These are phyloP conservation scores for Stenodera caucasica DNA, from an alignment of 2,888 invertebrate genomes.

Conservation along the genomic window DNA sequence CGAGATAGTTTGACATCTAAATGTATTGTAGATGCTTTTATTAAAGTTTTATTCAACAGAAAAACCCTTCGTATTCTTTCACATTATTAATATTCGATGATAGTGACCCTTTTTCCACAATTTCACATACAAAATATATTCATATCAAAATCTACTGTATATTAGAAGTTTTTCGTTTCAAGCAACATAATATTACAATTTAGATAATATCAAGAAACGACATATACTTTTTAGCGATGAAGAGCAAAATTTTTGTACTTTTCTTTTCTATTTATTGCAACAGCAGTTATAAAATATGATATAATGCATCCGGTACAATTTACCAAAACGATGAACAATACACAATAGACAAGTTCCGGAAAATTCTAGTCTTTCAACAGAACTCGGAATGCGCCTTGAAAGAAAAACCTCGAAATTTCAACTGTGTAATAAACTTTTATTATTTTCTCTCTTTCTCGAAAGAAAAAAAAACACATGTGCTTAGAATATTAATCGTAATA, in stretches of 20 bases:
- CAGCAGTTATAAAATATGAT: background rate
- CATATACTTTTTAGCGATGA: background rate
- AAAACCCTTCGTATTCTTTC: background rate
- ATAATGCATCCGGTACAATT: conserved; percentile 5
- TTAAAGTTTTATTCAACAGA: background rate
- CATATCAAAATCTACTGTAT: too few relatives aligned
- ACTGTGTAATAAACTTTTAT: background rate
- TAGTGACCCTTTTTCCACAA: conserved; percentile 1
- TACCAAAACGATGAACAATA: conserved; percentile 1
- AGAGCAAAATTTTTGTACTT: background rate
- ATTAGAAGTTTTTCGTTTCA: background rate
- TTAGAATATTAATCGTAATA: too few relatives aligned
- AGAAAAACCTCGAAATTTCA: background rate
- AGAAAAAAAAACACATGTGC: too few relatives aligned
- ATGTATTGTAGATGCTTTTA: conserved; percentile 10
- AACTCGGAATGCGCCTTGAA: background rate
- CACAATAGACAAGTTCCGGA: background rate
- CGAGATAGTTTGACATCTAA: conserved; percentile 24
- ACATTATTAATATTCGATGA: conserved; percentile 1
- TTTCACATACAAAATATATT: too few relatives aligned
- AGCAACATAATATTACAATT: background rate
- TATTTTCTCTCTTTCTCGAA: too few relatives aligned
- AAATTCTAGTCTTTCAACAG: conserved; percentile 14
- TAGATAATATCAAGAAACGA: background rate
- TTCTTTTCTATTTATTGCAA: background rate